A percentile compares a stretch with the other conserved stretches of the same genome.
These are phyloP conservation scores for Cataglyphis hispanica DNA, from an alignment of 1,140 invertebrate genomes.

Conservation along the genomic window DNA sequence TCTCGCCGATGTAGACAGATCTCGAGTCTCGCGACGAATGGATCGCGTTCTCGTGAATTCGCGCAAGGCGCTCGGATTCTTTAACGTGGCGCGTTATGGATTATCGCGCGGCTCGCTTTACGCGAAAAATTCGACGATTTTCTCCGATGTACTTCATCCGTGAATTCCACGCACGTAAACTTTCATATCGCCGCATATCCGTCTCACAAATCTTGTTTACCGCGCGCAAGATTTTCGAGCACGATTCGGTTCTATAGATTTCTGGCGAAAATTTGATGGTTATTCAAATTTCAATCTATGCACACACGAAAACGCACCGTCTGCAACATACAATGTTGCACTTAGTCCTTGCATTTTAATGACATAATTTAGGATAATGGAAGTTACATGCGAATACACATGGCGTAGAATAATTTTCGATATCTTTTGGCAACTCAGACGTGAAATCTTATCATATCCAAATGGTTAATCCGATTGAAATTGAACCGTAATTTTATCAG, in stretches of 20 bases:
- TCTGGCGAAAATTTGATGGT: conserved; percentile 3
- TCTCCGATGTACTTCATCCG: neutral
- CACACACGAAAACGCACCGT: neutral
- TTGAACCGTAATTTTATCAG: conserved; percentile 16
- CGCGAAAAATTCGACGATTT: conserved; percentile 1
- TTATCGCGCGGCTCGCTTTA: neutral
- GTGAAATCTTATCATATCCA: neutral
- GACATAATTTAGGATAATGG: neutral
- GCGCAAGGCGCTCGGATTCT: neutral
- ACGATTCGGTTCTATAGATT: neutral
- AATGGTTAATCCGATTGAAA: conserved; percentile 18
- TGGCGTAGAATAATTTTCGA: neutral
- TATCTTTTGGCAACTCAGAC: conserved; percentile 6
- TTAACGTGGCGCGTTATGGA: conserved; percentile 11
- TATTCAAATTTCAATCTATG: conserved; percentile 28
- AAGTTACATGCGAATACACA: neutral
- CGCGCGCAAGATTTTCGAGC: conserved; percentile 6
- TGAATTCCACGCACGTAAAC: conserved; percentile 28
- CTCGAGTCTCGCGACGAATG: neutral
- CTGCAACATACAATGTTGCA: neutral
- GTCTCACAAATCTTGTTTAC: conserved; percentile 28
- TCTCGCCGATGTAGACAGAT: neutral
- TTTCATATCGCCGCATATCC: neutral
- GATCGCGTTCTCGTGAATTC: neutral
- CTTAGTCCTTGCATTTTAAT: conserved; percentile 34